Evolutionary conservation across 2,113 vertebrate species (phyloP).

Genomic region (Phalacrocorax carbo): DNA sequence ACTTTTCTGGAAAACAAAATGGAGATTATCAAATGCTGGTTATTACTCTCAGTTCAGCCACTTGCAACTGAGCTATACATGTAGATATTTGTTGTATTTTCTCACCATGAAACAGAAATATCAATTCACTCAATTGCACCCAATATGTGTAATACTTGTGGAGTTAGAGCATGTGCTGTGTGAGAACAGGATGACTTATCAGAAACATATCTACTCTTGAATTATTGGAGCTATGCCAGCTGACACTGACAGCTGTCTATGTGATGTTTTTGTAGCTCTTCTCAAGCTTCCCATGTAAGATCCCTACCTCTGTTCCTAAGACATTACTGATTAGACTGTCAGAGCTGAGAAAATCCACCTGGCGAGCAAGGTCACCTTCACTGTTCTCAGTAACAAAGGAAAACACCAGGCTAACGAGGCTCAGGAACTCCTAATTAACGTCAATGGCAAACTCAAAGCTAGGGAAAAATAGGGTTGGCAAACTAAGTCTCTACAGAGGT

Average conservation of each 20-base stretch:
- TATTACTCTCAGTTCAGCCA: not conserved
- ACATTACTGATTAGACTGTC: slow-evolving; percentile 56
- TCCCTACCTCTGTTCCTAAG: slow-evolving; percentile 34
- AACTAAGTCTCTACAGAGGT: not conserved
- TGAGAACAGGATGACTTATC: not conserved
- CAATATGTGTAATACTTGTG: not conserved
- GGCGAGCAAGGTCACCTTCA: slow-evolving; percentile 27
- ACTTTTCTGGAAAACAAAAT: not conserved
- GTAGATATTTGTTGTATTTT: not conserved
- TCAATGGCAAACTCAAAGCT: slow-evolving; percentile 6
- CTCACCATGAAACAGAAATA: not conserved
- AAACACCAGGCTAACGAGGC: not conserved
- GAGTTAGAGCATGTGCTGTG: not conserved
- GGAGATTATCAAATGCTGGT: not conserved
- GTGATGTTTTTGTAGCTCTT: slow-evolving; percentile 23
- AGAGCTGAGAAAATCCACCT: slow-evolving; percentile 48
- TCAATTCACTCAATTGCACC: not conserved
- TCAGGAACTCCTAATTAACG: slow-evolving; percentile 42
- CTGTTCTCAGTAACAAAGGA: slow-evolving; percentile 35
- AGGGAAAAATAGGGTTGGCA: not conserved
- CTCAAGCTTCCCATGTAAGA: not conserved
- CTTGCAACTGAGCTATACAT: not conserved
- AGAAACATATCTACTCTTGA: not conserved
- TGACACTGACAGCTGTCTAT: slow-evolving; percentile 23
- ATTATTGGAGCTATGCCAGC: not conserved